Base-by-base conservation (phyloP, 2,113 vertebrate genomes). In the Pedetes capensis region DNA sequence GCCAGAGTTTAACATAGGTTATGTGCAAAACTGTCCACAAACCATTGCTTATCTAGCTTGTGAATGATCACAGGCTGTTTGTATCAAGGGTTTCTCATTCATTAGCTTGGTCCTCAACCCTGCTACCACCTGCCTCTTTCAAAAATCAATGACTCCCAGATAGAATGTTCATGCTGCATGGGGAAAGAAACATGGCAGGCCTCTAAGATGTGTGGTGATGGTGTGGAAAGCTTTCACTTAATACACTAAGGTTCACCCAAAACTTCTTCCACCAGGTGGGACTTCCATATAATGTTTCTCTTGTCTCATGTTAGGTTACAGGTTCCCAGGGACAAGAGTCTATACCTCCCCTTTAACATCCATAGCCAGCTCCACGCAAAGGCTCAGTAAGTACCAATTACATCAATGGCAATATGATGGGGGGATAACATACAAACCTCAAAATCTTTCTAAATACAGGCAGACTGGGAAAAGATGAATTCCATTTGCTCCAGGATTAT, bases 341-440 rank as follows among this genome's bases (percentile, higher is more conserved):
- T 7, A 32, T 0, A 18, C 13, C 57, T 42, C 20, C 6, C 37
- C n/a, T 74, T 37, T 23, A 34, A 59, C 10, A 49, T 0, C 39
- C 20, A 18, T 0, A 72, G 29, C 6, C 20, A 34, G 57, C 18
- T 37, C 66, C 39, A 29, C 16, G 37, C 32, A 79, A 22, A 69
- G 53, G 47, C 78, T 84, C 29, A 61, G 14, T 34, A 68, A 93
- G 47, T 32, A 47, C 23, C 32, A 6, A 13, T 6, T 20, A 32
- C 0, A 2, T 12, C 16, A 74, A 23, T 69, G 16, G 42, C 39
- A 32, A 13, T 6, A 20, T 1, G 32, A 4, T 14, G 13, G 1
- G 10, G 14, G 29, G 14, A 34, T 32, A 42, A 81, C 11, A 10
- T 12, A 84, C 37, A 63, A 14, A 75, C 22, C 2, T 11, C 39